A percentile compares a stretch with the other conserved stretches of the same genome.
Conservation (phyloP, 2,113 vertebrate genomes). For the Mionectes macconnelli region DNA sequence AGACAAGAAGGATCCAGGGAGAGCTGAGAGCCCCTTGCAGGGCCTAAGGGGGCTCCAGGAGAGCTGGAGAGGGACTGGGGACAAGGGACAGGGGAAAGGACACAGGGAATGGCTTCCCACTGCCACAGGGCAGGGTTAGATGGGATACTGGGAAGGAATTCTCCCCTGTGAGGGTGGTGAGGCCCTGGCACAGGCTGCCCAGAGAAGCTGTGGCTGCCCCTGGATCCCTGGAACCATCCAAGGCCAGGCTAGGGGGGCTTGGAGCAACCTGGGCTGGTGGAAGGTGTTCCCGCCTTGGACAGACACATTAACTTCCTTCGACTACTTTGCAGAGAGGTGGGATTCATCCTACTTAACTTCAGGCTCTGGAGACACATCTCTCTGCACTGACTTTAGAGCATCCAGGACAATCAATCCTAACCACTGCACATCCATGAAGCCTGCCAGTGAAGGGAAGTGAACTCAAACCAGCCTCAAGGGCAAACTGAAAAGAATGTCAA, state of each 20-base stretch:
- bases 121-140: not conserved
- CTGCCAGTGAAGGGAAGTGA: rapidly evolving
- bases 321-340: not conserved
- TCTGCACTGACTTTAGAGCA: not conserved
- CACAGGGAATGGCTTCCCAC: not conserved
- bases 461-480: not conserved
- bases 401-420: not conserved
- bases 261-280: not conserved
- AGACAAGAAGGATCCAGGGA: not conserved
- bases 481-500: not conserved
- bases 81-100: not conserved
- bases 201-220: too few relatives aligned
- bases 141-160: not conserved
- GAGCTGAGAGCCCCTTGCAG: not conserved
- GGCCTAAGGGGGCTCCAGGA: not conserved
- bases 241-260: not conserved
- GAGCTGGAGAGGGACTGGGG: not conserved
- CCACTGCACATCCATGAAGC: rapidly evolving
- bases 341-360: not conserved
- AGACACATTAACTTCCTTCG: not conserved
- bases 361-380: not conserved
- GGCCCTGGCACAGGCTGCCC: too few relatives aligned
- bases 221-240: not conserved
- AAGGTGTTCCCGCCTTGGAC: not conserved
- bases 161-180: not conserved